Evolutionary conservation across 2,797 vertebrate species (phyloP).

Genomic region (Pipistrellus nathusii): DNA sequence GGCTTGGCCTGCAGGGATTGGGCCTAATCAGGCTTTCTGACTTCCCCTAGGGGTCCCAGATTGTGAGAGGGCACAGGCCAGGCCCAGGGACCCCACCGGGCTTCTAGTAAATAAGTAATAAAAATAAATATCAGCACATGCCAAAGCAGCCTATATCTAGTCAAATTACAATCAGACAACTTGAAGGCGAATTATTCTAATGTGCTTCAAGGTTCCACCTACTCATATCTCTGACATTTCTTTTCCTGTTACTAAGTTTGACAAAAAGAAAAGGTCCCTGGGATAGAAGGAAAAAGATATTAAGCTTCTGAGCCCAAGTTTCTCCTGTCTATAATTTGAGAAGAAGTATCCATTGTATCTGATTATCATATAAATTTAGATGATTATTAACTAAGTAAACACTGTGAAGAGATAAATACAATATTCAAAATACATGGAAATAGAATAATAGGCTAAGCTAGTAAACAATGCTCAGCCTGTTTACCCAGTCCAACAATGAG

Average conservation of each 20-base stretch:
- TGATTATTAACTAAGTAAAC: constrained; percentile 45
- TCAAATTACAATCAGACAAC: constrained; percentile 56
- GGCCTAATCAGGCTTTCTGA: too few species aligned
- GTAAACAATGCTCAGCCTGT: not conserved
- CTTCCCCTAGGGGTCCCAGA: too few species aligned
- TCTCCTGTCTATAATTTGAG: constrained; percentile 55
- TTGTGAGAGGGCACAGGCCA: too few species aligned
- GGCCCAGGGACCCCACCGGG: too few species aligned
- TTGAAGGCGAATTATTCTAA: constrained; percentile 60
- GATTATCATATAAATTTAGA: constrained; percentile 25
- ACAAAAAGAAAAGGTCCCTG: constrained; percentile 44
- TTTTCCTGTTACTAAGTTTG: constrained; percentile 74
- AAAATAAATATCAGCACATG: constrained; percentile 32
- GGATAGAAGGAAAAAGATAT: constrained; percentile 49
- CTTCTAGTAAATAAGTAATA: constrained; percentile 29
- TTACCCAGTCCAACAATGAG: not conserved
- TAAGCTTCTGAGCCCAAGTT: constrained; percentile 42
- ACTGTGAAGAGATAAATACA: not conserved
- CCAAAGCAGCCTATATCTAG: constrained; percentile 32
- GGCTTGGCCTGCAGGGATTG: too few species aligned
- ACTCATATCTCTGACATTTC: constrained; percentile 68
- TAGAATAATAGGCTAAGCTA: not conserved
- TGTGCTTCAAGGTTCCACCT: constrained; percentile 70
- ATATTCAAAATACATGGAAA: not conserved
- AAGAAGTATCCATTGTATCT: not conserved